Percentiles rank a stretch among this genome's conserved stretches.
Evolutionary conservation across 1,140 invertebrate species (phyloP).

Genomic region (Ceratosolen solmsi): DNA sequence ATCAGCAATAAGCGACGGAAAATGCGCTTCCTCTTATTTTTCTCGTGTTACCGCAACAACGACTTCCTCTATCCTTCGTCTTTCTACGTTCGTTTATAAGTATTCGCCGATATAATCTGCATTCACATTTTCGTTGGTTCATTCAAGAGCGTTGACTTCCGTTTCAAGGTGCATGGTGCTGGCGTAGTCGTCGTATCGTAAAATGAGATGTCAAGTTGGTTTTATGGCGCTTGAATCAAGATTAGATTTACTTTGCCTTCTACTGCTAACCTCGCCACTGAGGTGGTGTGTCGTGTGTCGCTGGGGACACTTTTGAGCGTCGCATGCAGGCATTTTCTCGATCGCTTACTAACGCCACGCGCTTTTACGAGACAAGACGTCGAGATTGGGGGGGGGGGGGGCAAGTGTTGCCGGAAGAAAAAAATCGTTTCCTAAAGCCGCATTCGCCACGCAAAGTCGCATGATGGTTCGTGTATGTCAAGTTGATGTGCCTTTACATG

Average conservation of each 20-base stretch:
- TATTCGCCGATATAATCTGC: slow-evolving; percentile 40
- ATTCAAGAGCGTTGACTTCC: not conserved
- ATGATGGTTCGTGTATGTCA: too few species aligned
- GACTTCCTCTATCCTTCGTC: too few species aligned
- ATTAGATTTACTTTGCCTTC: slow-evolving; percentile 68
- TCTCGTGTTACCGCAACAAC: not conserved
- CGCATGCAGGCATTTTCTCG: slow-evolving; percentile 32
- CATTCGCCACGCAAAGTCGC: too few species aligned
- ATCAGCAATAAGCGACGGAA: not conserved
- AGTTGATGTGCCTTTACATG: too few species aligned
- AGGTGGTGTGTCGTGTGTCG: not conserved
- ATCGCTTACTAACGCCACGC: slow-evolving; percentile 23
- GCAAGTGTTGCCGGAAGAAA: not conserved
- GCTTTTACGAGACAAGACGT: slow-evolving; percentile 44
- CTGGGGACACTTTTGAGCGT: slow-evolving; percentile 52
- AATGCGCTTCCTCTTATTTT: not conserved
- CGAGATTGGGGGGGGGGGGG: too few species aligned
- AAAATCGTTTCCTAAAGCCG: not conserved
- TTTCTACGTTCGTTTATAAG: slow-evolving; percentile 39
- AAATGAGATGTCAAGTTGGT: slow-evolving; percentile 67
- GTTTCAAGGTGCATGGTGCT: slow-evolving; percentile 15
- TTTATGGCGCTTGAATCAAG: slow-evolving; percentile 68
- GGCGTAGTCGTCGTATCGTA: slow-evolving; percentile 65
- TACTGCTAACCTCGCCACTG: not conserved
- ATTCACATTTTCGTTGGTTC: slow-evolving; percentile 8